Base-by-base conservation (phyloP, 2,888 invertebrate genomes). In the Athrips mouffetella region DNA sequence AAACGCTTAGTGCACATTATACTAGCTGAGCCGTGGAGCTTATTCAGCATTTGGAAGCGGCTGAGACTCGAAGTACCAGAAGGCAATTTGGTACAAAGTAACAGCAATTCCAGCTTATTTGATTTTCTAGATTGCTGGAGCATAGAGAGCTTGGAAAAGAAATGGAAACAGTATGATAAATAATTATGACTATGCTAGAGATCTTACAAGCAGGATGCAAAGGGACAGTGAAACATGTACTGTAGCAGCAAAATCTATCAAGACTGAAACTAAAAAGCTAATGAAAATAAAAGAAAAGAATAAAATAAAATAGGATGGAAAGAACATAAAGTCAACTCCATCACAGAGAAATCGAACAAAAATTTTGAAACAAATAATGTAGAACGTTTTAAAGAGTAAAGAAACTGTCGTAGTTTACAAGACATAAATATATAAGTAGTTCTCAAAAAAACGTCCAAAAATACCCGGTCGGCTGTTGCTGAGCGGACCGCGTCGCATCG, bases 401-500 rank as follows among this genome's bases (percentile, higher is more conserved):
- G 40, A 40, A 11, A 25, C 23, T 11, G 25, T 40, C 29, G 42
- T 42, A 25, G 33, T 40, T 33, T 46, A 7, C 30, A 29, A 29
- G 45, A 51, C 39, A 52, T 50, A 53, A 52, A 50, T 15, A 49
- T 21, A 31, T 33, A 33, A 37, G 39, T 48, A 50, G 45, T 46
- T 18, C 10, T 37, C 57, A 59, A 63, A 65, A 62, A 66, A 63
- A 64, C 57, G 57, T 73, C 76, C 80, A 71, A 82, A 84, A 81
- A 81, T 84, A 86, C 86, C 86, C 86, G 84, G 80, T 75, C 80
- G 83, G 83, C 76, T 62, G 74, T 61, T 74, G 79, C 74, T 67
- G 71, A 55, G 65, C 73, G 76, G 71, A 67, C 60, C 80, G 84
- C 81, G 80, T 76, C 73, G 86, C 87, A 85, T 86, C 86, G 82